Percentiles rank a stretch among this genome's conserved stretches.
Evolutionary conservation across 2,797 vertebrate species (phyloP).

Genomic region (Adelosebastes latens): DNA sequence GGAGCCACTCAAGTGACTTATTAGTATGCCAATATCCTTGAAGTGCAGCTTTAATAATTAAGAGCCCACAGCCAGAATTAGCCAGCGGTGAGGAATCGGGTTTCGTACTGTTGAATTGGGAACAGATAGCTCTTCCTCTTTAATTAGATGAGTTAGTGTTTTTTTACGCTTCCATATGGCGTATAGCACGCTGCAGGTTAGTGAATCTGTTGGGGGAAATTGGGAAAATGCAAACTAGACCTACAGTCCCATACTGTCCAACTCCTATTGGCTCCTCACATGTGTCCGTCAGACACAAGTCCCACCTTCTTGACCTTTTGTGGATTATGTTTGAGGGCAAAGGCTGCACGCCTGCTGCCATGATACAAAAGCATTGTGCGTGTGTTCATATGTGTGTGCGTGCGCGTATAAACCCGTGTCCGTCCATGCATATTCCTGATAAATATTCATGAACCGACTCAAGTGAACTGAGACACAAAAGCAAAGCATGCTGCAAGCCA

Average conservation of each 20-base stretch:
- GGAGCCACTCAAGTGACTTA: slow-evolving; percentile 23
- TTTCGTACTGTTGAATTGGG: background rate
- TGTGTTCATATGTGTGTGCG: background rate
- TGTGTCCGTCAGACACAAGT: slow-evolving; percentile 1
- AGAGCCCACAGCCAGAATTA: background rate
- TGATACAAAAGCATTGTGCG: slow-evolving; percentile 8
- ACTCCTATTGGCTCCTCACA: slow-evolving; percentile 1
- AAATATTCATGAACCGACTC: slow-evolving; percentile 71
- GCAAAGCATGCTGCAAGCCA: slow-evolving; percentile 48
- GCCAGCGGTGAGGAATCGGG: slow-evolving; percentile 8
- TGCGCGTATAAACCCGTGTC: background rate
- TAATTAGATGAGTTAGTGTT: slow-evolving; percentile 15
- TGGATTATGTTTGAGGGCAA: slow-evolving; percentile 39
- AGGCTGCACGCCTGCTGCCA: slow-evolving; percentile 38
- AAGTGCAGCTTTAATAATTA: slow-evolving; percentile 65
- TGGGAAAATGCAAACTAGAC: background rate
- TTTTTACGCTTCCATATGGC: background rate
- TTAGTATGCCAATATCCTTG: slow-evolving; percentile 27
- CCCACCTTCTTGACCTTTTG: slow-evolving; percentile 37
- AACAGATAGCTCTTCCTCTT: slow-evolving; percentile 4
- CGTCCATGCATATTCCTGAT: slow-evolving; percentile 26
- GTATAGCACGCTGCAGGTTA: background rate
- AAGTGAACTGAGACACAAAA: slow-evolving; percentile 66
- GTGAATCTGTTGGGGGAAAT: background rate
- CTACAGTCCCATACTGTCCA: background rate